phyloP scores from a whole-genome alignment of 1,140 invertebrate genomes.

The Oryctes rhinoceros region DNA sequence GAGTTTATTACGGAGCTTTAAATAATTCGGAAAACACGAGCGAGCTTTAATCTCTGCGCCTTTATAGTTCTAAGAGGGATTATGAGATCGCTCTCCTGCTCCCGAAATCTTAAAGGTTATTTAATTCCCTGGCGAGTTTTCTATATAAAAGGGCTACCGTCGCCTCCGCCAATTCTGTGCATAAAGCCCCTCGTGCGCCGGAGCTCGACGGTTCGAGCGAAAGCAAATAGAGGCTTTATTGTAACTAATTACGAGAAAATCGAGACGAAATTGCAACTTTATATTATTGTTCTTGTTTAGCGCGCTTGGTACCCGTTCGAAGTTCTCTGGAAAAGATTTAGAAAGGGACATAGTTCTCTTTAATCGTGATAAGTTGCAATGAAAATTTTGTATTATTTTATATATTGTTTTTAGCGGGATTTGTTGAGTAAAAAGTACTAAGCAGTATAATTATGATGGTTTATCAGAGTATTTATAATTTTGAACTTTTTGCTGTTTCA shows the following conservation, averaged over 20 bases:
- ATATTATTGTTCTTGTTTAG: constrained; percentile 34
- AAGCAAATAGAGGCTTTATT: constrained; percentile 47
- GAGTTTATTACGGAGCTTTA: constrained; percentile 33
- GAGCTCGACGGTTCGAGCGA: not conserved
- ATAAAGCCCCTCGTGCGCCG: not conserved
- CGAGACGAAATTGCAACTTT: constrained; percentile 39
- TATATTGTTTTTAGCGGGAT: too few relatives aligned
- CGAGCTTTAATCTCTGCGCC: constrained; percentile 23
- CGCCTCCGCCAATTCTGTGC: not conserved
- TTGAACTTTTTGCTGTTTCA: too few relatives aligned
- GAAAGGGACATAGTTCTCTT: not conserved
- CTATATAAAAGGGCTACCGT: constrained; percentile 33
- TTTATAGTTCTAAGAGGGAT: constrained; percentile 35
- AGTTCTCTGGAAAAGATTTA: not conserved
- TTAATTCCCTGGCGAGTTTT: constrained; percentile 32
- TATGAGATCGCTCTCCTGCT: constrained; percentile 20
- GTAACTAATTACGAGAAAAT: constrained; percentile 47
- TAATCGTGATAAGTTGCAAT: not conserved
- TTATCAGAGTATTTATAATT: too few relatives aligned
- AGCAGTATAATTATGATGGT: too few relatives aligned
- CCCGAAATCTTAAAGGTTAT: constrained; percentile 27
- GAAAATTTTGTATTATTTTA: too few relatives aligned
- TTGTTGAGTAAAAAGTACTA: too few relatives aligned
- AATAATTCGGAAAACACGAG: constrained; percentile 33
- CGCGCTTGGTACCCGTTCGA: not conserved